Conservation (phyloP, 2,797 vertebrate genomes). For the Enteromius anoplus region DNA sequence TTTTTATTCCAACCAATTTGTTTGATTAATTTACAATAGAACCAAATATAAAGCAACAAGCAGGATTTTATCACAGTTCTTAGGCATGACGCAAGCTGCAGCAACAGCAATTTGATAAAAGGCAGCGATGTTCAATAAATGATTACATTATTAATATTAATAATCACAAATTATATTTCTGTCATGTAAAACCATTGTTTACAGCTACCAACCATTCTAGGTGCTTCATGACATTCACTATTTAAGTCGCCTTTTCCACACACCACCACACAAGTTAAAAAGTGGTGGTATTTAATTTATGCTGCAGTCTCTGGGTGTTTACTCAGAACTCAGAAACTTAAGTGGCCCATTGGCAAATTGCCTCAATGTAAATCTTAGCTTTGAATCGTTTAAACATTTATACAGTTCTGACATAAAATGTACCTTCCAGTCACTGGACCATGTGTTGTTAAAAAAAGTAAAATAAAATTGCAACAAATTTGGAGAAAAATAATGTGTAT, state of each 20-base stretch:
- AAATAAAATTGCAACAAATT: neutral
- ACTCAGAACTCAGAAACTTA: neutral
- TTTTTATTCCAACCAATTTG: neutral
- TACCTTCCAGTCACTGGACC: neutral
- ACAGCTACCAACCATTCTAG: neutral
- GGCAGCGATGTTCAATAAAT: conserved; percentile 2
- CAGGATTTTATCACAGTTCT: neutral
- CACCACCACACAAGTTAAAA: neutral
- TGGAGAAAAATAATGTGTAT: neutral
- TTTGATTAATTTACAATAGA: neutral
- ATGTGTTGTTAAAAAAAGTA: neutral
- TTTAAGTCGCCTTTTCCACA: neutral
- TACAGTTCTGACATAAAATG: neutral
- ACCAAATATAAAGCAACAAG: neutral
- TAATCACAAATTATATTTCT: neutral
- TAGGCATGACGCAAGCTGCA: conserved; percentile 18
- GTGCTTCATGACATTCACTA: neutral
- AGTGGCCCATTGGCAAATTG: neutral
- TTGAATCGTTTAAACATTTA: neutral
- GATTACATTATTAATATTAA: neutral
- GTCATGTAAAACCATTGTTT: neutral
- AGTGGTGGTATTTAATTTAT: neutral
- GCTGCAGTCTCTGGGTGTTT: conserved; percentile 18
- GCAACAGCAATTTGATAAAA: neutral
- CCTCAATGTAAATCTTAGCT: neutral